phyloP scores from a whole-genome alignment of 2,113 vertebrate genomes.

The Gallinago paraguaiae region DNA sequence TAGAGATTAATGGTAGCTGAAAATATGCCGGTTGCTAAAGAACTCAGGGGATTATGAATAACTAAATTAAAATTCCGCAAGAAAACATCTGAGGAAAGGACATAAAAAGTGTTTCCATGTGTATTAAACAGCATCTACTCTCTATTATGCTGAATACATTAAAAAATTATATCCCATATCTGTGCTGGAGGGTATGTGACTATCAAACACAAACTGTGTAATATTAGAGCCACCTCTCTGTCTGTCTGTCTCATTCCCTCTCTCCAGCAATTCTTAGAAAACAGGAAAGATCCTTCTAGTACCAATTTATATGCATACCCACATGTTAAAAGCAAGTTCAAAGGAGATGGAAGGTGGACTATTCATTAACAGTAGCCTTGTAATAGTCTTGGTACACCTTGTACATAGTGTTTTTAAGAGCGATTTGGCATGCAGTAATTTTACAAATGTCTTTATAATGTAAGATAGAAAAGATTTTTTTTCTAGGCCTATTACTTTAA shows the following conservation, averaged over 20 bases:
- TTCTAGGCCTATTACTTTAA: not conserved
- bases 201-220: not conserved
- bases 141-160: not conserved
- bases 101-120: not conserved
- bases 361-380: not conserved
- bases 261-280: not conserved
- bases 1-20: not conserved
- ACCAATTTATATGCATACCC: not conserved
- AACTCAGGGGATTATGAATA: not conserved
- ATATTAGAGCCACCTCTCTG: not conserved
- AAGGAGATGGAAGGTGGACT: not conserved
- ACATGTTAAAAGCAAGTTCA: slow-evolving; percentile 11
- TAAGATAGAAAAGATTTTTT: not conserved
- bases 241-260: not conserved
- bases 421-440: not conserved
- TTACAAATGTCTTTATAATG: slow-evolving; percentile 10
- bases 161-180: not conserved
- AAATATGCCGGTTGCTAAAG: not conserved
- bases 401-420: not conserved
- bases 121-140: not conserved
- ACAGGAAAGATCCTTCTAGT: not conserved
- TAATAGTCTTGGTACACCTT: not conserved
- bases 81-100: not conserved
- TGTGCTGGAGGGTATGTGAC: not conserved
- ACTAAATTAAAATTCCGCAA: not conserved